Base-by-base conservation (phyloP, 2,113 vertebrate genomes). In the Leptocoma aspasia region DNA sequence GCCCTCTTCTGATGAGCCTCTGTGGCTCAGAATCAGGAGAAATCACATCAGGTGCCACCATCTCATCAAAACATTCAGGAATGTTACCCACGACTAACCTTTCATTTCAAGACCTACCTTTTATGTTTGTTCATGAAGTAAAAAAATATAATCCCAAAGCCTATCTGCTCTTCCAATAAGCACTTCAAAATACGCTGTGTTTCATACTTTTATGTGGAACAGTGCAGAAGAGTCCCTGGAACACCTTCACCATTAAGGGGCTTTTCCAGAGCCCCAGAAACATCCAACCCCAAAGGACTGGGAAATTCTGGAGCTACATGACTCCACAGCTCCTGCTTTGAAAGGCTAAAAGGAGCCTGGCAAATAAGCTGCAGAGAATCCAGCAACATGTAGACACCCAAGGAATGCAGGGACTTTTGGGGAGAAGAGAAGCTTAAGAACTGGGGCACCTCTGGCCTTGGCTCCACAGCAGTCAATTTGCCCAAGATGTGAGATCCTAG, bases 261-360 rank as follows among this genome's bases (percentile, higher is more conserved):
- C 31, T 37, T 10, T 13, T 26, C 26, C 31, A 71, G 47, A 87
- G 27, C 15, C 31, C 28, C 60, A 61, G 28, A 73, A 87, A 73
- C 0, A 0, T 65, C 18, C 18, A 78, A 1, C 6, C 7, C 8
- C 8, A 15, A 47, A 31, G 20, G 11, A 83, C 31, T 13, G 6
- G 28, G 22, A 81, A 65, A 65, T 16, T 49, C 45, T 20, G 8
- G 23, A 50, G 19, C n/a, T 70, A 27, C 18, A 15, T 42, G 15
- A 30, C 21, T 56, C 18, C 33, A 61, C 49, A 89, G 13, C 5
- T 72, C 33, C 37, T 61, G 14, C 17, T 82, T 64, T 37, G 53
- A 59, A 89, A 91, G 17, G 22, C 5, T 37, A 16, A 71, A 23
- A 82, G 26, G 26, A 79, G 7, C 7, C 57, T 72, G 49, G 11